Conservation (phyloP, 2,113 vertebrate genomes). For the Protomyctophum bolini region DNA sequence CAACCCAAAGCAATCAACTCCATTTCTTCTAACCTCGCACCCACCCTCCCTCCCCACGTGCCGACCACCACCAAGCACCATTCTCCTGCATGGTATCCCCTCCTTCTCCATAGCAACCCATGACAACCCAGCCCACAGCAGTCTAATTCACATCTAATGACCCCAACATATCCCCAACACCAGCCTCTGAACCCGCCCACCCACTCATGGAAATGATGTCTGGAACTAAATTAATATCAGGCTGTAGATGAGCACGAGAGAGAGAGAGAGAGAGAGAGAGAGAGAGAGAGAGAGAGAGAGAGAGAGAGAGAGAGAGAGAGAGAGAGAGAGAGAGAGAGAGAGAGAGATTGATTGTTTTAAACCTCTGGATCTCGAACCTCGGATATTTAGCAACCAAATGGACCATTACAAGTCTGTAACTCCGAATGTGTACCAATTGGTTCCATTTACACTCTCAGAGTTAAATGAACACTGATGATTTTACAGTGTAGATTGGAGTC, state of each 20-base stretch:
- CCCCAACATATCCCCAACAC: constrained; percentile 15
- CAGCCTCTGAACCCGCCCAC: constrained; percentile 28
- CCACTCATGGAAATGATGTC: constrained; percentile 54
- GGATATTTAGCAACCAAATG: no score
- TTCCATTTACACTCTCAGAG: no score
- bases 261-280: no score
- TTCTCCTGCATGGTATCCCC: constrained; percentile 52
- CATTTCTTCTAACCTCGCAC: constrained; percentile 65
- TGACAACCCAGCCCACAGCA: constrained; percentile 43
- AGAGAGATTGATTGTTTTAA: no score
- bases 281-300: no score
- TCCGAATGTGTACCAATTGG: no score
- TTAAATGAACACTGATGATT: no score
- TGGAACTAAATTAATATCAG: constrained; percentile 52
- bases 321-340: no score
- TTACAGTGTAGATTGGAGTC: no score
- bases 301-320: no score
- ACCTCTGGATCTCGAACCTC: no score
- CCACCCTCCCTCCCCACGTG: constrained; percentile 54
- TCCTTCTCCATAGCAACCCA: constrained; percentile 56
- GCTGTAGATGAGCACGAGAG: constrained; percentile 11
- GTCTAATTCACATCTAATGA: constrained; percentile 71
- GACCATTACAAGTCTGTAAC: no score
- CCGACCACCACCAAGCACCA: constrained; percentile 40
- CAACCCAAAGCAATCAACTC: constrained; percentile 76